A percentile compares a stretch with the other conserved stretches of the same genome.
Evolutionary conservation across 1,140 invertebrate species (phyloP).

Genomic region (Dolichoris vasculosae): DNA sequence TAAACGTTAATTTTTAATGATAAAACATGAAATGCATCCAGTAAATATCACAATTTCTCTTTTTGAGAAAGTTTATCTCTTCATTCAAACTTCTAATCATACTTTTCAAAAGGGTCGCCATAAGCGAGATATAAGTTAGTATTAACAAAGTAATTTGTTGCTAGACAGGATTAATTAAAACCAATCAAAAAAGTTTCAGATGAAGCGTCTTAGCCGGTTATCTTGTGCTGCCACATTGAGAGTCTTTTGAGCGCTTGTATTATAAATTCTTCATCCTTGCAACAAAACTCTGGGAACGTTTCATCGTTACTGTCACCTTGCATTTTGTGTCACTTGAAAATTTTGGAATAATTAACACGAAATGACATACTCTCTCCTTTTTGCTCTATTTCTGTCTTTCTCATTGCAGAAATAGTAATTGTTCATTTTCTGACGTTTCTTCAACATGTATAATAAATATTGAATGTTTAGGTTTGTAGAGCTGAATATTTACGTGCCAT

Average conservation of each 20-base stretch:
- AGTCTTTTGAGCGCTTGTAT: conserved; percentile 13
- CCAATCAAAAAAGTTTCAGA: not conserved
- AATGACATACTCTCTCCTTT: not conserved
- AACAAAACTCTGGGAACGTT: too few species aligned
- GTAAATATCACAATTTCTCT: too few species aligned
- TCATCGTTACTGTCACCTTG: too few species aligned
- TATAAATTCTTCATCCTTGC: conserved; percentile 23
- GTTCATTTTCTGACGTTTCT: not conserved
- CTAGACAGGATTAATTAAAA: not conserved
- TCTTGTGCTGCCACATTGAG: conserved; percentile 34
- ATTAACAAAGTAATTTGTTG: conserved; percentile 28
- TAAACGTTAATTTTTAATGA: too few species aligned
- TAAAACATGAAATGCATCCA: too few species aligned
- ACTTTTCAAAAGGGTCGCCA: not conserved
- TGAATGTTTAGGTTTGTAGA: not conserved
- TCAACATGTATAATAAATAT: conserved; percentile 5
- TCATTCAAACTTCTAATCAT: not conserved
- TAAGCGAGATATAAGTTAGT: not conserved
- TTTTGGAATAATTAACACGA: conserved; percentile 45
- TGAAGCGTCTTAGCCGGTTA: conserved; percentile 6
- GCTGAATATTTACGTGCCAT: not conserved
- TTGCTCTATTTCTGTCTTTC: too few species aligned
- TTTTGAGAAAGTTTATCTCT: too few species aligned
- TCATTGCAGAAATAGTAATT: not conserved
- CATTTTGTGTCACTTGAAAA: not conserved